These are phyloP conservation scores for Donacobius atricapilla DNA, from an alignment of 2,113 vertebrate species.

Conservation along the genomic window DNA sequence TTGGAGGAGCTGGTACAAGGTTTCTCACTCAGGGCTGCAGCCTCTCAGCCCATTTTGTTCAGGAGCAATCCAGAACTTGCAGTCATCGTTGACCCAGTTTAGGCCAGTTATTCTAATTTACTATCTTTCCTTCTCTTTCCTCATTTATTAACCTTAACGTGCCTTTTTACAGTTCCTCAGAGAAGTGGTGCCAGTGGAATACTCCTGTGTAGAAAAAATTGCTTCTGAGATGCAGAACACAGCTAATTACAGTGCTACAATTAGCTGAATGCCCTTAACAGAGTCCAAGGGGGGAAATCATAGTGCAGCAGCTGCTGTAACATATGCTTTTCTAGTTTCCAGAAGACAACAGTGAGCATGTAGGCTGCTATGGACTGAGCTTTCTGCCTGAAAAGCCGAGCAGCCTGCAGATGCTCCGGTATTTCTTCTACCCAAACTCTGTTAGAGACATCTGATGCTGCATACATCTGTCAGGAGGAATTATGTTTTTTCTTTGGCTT, in stretches of 20 bases:
- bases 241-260: conserved; percentile 36
- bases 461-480: neutral
- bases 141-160: conserved; percentile 21
- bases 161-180: neutral
- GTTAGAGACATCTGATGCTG: neutral
- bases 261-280: conserved; percentile 50
- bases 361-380: neutral
- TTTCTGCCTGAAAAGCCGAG: conserved; percentile 15
- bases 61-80: neutral
- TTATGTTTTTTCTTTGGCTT: neutral
- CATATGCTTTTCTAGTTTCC: conserved; percentile 54
- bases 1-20: neutral
- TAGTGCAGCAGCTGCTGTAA: conserved; percentile 41
- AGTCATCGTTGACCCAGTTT: neutral
- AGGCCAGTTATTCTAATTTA: neutral
- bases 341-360: conserved; percentile 21
- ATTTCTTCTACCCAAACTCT: neutral
- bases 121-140: neutral
- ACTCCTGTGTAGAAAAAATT: neutral
- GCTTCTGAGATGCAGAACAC: conserved; percentile 3
- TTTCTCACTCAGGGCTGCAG: neutral
- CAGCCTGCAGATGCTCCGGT: neutral
- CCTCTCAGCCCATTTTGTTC: neutral
- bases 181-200: neutral
- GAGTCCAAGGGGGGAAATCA: conserved; percentile 22